Percentiles rank a stretch among this genome's conserved stretches.
Conservation (phyloP, 2,888 invertebrate species). For the Cybosia mesomella region DNA sequence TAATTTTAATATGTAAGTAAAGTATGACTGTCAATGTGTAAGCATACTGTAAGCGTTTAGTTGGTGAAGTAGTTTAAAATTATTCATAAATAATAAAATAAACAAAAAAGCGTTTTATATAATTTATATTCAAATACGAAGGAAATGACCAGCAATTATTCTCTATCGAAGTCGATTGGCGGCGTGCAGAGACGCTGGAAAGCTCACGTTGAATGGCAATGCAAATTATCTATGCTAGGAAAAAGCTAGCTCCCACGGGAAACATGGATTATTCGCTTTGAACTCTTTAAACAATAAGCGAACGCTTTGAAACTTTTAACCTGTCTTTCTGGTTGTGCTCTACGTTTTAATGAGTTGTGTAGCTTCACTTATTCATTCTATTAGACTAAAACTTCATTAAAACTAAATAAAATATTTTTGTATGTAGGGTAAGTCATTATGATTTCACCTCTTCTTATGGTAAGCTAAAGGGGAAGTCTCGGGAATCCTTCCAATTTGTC, state of each 20-base stretch:
- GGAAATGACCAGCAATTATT: background rate
- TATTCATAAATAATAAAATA: too few relatives aligned
- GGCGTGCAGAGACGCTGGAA: background rate
- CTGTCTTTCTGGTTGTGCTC: background rate
- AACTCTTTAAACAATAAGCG: slow-evolving; percentile 4
- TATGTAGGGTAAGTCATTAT: too few relatives aligned
- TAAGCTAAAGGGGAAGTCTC: too few relatives aligned
- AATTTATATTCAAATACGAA: background rate
- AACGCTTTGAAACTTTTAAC: background rate
- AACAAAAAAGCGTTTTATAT: too few relatives aligned
- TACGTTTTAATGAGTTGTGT: background rate
- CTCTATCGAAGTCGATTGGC: background rate
- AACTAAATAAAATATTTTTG: background rate
- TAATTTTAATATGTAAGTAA: too few relatives aligned
- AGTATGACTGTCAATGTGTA: too few relatives aligned
- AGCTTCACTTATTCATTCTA: background rate
- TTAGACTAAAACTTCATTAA: background rate
- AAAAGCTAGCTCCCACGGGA: background rate
- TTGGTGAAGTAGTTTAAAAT: too few relatives aligned
- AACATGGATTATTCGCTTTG: background rate
- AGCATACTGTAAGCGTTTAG: too few relatives aligned
- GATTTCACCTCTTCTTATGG: too few relatives aligned
- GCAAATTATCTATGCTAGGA: background rate
- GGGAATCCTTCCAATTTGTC: too few relatives aligned
- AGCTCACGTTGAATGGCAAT: background rate